Evolutionary conservation across 2,797 vertebrate genomes (phyloP).

Genomic region (Masticophis lateralis): DNA sequence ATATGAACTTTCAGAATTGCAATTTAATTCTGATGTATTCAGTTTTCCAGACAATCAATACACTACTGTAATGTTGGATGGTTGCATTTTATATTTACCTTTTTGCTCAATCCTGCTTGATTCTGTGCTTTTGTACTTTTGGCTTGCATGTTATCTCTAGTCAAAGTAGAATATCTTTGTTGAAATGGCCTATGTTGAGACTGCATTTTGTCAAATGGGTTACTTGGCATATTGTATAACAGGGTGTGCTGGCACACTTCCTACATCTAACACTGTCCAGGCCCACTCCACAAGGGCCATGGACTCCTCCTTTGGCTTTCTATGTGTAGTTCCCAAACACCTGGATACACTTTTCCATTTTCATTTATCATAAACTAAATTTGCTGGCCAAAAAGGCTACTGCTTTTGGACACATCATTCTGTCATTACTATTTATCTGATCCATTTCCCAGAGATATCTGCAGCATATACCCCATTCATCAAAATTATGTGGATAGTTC

Average conservation of each 20-base stretch:
- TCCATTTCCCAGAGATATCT: neutral
- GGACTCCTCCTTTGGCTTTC: neutral
- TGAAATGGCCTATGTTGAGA: neutral
- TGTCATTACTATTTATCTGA: neutral
- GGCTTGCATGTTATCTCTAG: neutral
- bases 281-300: neutral
- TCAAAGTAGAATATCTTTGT: neutral
- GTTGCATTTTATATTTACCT: neutral
- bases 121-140: neutral
- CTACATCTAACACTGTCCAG: neutral
- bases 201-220: neutral
- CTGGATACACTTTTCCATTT: neutral
- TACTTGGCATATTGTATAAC: neutral
- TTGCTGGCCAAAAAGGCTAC: neutral
- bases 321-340: neutral
- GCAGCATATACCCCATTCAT: neutral
- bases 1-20: neutral
- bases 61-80: neutral
- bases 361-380: neutral
- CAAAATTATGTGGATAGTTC: neutral
- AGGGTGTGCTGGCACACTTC: neutral
- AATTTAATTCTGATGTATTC: slow-evolving; percentile 3
- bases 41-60: neutral
- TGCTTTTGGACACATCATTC: neutral
- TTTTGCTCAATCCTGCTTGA: neutral